phyloP scores from a whole-genome alignment of 2,888 invertebrate species.

The Monochamus alternatus region DNA sequence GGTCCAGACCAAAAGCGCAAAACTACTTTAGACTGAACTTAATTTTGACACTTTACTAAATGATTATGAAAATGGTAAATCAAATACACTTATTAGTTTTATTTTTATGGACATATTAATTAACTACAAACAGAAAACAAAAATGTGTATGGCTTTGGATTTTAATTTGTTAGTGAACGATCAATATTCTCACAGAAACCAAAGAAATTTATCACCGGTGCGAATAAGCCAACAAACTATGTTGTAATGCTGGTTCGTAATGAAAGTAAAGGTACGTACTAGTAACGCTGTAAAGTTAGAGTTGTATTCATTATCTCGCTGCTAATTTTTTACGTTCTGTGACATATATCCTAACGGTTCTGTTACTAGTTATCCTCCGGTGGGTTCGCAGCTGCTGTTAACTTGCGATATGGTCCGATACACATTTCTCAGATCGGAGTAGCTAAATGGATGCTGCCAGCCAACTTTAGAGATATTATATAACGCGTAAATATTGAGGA shows the following conservation, averaged over 20 bases:
- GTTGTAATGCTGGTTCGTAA: constrained; percentile 6
- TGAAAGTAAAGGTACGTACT: constrained; percentile 22
- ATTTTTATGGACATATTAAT: too few relatives aligned
- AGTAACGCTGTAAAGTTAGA: constrained; percentile 1
- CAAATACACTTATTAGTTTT: too few relatives aligned
- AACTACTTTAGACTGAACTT: too few relatives aligned
- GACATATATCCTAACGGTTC: constrained; percentile 38
- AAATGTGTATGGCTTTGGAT: neutral
- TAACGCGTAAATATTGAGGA: neutral
- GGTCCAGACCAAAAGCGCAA: too few relatives aligned
- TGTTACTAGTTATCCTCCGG: constrained; percentile 33
- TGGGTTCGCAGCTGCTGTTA: constrained; percentile 25
- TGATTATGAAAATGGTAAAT: too few relatives aligned
- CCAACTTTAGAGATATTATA: neutral
- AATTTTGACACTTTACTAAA: too few relatives aligned
- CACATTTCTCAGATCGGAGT: constrained; percentile 22
- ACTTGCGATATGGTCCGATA: constrained; percentile 29
- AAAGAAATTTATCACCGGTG: constrained; percentile 13
- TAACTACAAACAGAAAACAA: neutral
- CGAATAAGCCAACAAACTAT: constrained; percentile 14
- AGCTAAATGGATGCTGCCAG: constrained; percentile 6
- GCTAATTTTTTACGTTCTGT: constrained; percentile 20
- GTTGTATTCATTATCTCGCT: constrained; percentile 16
- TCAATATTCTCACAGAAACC: neutral
- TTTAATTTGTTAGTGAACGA: constrained; percentile 1